Conservation (phyloP, 2,797 vertebrate genomes). For the Notolabrus celidotus region DNA sequence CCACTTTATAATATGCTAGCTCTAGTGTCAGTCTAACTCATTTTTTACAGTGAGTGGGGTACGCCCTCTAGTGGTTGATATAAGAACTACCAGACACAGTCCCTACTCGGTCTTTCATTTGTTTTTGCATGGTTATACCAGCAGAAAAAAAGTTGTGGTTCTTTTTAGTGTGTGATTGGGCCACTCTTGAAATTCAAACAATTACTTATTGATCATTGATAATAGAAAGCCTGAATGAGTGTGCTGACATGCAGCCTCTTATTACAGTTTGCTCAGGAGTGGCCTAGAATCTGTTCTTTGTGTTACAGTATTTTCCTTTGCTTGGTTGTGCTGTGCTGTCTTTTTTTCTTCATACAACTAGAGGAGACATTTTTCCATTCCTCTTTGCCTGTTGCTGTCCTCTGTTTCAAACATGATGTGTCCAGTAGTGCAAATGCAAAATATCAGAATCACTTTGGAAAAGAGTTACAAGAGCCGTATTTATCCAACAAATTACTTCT, state of each 20-base stretch:
- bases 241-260: too few relatives aligned
- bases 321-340: constrained; percentile 25
- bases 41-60: constrained; percentile 25
- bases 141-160: constrained; percentile 9
- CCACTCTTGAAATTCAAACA: constrained; percentile 43
- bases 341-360: constrained; percentile 42
- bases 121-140: constrained; percentile 45
- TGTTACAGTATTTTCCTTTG: constrained; percentile 45
- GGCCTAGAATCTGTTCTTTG: constrained; percentile 35
- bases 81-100: constrained; percentile 78
- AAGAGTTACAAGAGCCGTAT: background rate
- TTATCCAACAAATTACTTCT: constrained; percentile 4
- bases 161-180: constrained; percentile 32
- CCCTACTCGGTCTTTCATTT: constrained; percentile 41
- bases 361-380: constrained; percentile 25
- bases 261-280: constrained; percentile 51
- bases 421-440: constrained; percentile 44
- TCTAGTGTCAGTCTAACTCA: background rate
- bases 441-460: background rate
- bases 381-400: constrained; percentile 38
- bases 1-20: background rate
- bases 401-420: constrained; percentile 72
- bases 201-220: background rate
- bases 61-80: constrained; percentile 53
- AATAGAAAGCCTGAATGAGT: background rate